Base-by-base conservation (phyloP, 2,113 vertebrate species). In the Chinchilla lanigera region DNA sequence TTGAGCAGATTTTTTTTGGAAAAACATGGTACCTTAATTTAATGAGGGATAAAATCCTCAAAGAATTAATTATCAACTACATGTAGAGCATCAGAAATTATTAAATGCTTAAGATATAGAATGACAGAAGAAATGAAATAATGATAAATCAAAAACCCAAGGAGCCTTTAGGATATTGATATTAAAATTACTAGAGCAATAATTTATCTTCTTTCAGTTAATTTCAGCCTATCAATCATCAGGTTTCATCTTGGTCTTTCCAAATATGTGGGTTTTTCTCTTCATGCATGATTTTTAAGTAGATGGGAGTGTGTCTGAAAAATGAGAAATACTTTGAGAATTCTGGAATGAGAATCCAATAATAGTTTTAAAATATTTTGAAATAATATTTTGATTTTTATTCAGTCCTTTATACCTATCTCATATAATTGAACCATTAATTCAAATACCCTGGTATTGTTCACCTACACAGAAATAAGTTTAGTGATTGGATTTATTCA, bases 321-420 rank as follows among this genome's bases (percentile, higher is more conserved):
- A 63, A 65, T 1, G 58, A 60, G 54, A 75, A 94, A 22, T 47
- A 73, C 41, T 30, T 24, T 58, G 38, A 12, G 35, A 82, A 83
- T 86, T 71, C 38, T 71, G 22, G 28, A 65, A 80, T 65, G 3
- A 85, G 17, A 80, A 81, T 90, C 60, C 54, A 93, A 41, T 89
- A 78, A 67, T 61, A 7, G 3, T 30, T 82, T 96, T 92, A 86
- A 52, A 80, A 58, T 86, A 92, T 75, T 89, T 96, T 73, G 6
- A 77, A 33, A 73, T 50, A 38, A 28, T 71, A 52, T 47, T 94
- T 96, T 89, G 12, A 63, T 71, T 60, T 91, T 92, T 81, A 58
- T 1, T 86, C 67, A 71, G 13, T 89, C 54, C 80, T 78, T 58
- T 75, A 75, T 71, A 87, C 16, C 11, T 52, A 5, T 77, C 8